A percentile compares a stretch with the other conserved stretches of the same genome.
Evolutionary conservation across 2,113 vertebrate genomes (phyloP).

Genomic region (Leptodactylus fuscus): DNA sequence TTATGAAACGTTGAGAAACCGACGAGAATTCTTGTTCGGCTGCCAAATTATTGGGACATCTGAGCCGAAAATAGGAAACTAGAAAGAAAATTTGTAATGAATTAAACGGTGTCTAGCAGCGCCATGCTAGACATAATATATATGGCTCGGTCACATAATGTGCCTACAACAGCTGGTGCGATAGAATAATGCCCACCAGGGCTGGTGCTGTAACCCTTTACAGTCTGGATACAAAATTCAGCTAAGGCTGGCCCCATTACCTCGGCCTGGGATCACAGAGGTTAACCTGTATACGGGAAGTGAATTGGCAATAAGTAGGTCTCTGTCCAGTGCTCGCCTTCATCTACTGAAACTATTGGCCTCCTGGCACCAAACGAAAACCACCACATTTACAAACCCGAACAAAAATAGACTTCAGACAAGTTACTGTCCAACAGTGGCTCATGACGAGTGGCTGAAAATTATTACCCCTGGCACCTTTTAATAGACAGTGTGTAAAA

Average conservation of each 20-base stretch:
- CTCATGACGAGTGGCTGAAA: constrained; percentile 32
- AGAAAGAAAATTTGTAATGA: constrained; percentile 25
- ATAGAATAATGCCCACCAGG: not conserved
- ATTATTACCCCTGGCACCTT: constrained; percentile 48
- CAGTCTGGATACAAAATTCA: not conserved
- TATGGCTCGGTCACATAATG: constrained; percentile 20
- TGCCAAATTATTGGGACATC: constrained; percentile 24
- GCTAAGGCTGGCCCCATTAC: not conserved
- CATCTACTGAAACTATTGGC: not conserved
- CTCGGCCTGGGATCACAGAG: not conserved
- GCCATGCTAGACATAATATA: constrained; percentile 41
- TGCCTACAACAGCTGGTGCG: constrained; percentile 41
- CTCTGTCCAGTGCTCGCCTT: constrained; percentile 24
- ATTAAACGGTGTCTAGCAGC: constrained; percentile 20
- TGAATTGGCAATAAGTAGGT: constrained; percentile 3
- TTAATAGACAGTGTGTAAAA: constrained; percentile 47
- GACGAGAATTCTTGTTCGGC: constrained; percentile 5
- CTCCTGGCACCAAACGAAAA: constrained; percentile 37
- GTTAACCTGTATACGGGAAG: constrained; percentile 19
- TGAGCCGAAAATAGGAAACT: constrained; percentile 24
- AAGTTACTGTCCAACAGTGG: constrained; percentile 32
- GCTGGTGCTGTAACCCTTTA: constrained; percentile 33
- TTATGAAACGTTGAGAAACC: not conserved
- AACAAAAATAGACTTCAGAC: constrained; percentile 46
- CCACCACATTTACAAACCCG: constrained; percentile 42